Evolutionary conservation across 2,797 vertebrate species (phyloP).

Genomic region (Lepidocolaptes lacrymiger): DNA sequence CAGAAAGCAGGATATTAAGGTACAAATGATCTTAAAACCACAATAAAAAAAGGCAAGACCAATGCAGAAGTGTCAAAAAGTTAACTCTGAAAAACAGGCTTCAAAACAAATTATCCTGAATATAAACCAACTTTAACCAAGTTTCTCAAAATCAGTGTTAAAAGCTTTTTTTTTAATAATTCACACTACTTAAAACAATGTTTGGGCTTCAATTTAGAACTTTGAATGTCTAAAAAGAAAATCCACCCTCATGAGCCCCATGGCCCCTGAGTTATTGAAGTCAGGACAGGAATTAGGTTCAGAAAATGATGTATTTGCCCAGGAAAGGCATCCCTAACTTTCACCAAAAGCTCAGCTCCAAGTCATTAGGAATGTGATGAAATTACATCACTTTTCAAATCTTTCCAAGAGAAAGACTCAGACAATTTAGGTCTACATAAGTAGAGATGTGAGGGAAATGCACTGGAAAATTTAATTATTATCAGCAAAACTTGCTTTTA

Average conservation of each 20-base stretch:
- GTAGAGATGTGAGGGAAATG: fast-evolving
- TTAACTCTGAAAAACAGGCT: not conserved
- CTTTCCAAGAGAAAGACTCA: not conserved
- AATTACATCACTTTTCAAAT: not conserved
- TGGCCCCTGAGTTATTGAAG: not conserved
- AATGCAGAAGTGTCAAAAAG: not conserved
- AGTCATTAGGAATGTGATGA: not conserved
- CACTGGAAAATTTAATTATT: not conserved
- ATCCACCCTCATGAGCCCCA: not conserved
- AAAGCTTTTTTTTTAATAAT: not conserved
- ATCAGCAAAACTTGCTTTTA: not conserved
- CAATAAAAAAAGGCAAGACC: not conserved
- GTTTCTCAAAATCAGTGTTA: not conserved
- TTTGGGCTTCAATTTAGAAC: not conserved
- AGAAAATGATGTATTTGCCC: not conserved
- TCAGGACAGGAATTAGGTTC: not conserved
- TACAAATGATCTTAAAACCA: not conserved
- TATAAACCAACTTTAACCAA: not conserved
- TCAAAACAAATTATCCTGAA: not conserved
- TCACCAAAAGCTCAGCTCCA: not conserved
- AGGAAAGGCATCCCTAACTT: not conserved
- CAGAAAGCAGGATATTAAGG: not conserved
- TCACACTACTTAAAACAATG: not conserved
- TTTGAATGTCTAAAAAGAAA: not conserved
- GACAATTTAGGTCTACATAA: not conserved